Conservation (phyloP, 1,140 invertebrate species). For the Brachionus koreanus region DNA sequence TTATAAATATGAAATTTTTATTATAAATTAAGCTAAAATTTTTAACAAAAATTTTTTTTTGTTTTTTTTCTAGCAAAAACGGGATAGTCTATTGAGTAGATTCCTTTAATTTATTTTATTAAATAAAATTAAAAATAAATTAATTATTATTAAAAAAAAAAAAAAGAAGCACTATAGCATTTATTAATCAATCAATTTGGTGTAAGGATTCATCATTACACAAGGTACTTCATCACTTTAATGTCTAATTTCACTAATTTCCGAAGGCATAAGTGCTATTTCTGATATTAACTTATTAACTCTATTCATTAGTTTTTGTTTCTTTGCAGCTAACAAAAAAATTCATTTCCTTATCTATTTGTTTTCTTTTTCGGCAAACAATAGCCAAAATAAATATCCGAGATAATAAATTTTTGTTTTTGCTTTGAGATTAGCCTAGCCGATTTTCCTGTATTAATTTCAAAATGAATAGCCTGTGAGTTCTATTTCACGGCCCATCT, state of each 20-base stretch:
- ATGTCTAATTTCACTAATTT: neutral
- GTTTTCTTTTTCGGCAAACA: neutral
- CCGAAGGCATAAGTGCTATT: neutral
- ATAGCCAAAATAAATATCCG: neutral
- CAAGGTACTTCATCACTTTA: no score
- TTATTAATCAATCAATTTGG: no score
- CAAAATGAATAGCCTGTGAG: neutral
- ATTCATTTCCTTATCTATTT: constrained; percentile 13
- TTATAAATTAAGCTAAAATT: no score
- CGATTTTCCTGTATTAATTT: neutral
- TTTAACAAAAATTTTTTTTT: no score
- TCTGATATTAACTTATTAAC: neutral
- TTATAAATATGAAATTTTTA: no score
- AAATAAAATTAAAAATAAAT: no score
- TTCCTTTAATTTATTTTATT: no score
- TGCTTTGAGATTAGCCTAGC: neutral
- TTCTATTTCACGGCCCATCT: neutral
- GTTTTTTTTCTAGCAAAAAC: no score
- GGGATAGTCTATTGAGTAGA: no score
- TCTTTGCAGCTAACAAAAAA: neutral
- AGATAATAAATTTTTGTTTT: neutral
- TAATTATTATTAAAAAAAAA: no score
- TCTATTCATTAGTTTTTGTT: neutral
- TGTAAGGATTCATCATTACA: no score
- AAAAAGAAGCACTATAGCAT: neutral